Base-by-base conservation (phyloP, 2,113 vertebrate genomes). In the Neodontobutis hainanensis region DNA sequence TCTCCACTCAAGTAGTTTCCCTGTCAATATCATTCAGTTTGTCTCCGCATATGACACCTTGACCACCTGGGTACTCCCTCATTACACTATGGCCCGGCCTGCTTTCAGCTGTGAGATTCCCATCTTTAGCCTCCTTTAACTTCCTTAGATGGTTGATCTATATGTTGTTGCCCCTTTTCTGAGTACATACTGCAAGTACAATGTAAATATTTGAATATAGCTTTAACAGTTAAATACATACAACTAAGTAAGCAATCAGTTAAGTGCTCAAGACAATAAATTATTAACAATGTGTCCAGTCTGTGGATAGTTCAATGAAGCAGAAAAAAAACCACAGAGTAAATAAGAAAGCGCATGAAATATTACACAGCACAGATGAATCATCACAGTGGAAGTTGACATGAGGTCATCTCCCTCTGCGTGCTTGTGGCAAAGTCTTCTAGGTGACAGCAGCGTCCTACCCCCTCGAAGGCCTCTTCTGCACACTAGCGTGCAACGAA, bases 401-500 rank as follows among this genome's bases (percentile, higher is more conserved):
- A 14, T 7, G 32, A 55, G 67, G 77, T 68, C 66, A 43, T 50
- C 45, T 58, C 12, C 35, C 14, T 68, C 48, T 73, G 75, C 43
- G 42, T 62, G 57, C 49, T 47, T 52, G 15, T 53, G 35, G 60
- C 32, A 0, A 9, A 42, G 52, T 52, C 36, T 72, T 71, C 42
- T 65, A 0, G 8, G 64, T 59, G 68, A 68, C 64, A 48, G 44
- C 68, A 62, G 53, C 43, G 50, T 65, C 61, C 57, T 61, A 8
- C 59, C 56, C 53, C 15, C 12, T 47, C 40, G 14, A 1, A 38
- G 72, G 70, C 68, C 68, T 75, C 63, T 11, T 12, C 65, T 60
- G 75, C 77, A 77, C 47, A 67, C 58, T 70, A 48, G 70, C 56
- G 61, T 84, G 80, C 74, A 66, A 74, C 73, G 78, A 72, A 80